Base-by-base conservation (phyloP, 2,888 invertebrate species). In the Ferrisia virgata region DNA sequence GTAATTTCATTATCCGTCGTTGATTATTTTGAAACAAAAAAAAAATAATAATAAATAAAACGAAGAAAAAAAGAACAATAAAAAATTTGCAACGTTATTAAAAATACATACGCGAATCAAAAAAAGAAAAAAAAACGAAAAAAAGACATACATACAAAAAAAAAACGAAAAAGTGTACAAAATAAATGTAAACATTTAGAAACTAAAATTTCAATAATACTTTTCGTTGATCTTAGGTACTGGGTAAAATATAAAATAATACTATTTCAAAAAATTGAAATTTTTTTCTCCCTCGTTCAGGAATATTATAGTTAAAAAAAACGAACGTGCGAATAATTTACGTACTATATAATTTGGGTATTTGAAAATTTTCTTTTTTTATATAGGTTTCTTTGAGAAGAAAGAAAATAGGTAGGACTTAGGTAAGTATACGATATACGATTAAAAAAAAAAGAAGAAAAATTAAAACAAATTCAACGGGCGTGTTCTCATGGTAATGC, bases 401-500 rank as follows among this genome's bases (percentile, higher is more conserved):
- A n/a, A 6, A 43, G 0, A 47, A 47, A 9, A 72, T 72, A 72
- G 72, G 72, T 33, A 72, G 64, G 64, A 13, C 22, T n/a, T 36
- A 36, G 36, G 36, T 36, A 36, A 9, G 64, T 6, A 69, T 28
- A 31, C 39, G 9, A 28, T 79, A 11, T 15, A 76, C 11, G 6
- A 31, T 36, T 4, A 72, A 76, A 76, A 33, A 33, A 33, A 1
- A 58, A 22, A 58, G 4, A 58, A 22, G 3, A 22, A 72, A 33
- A 72, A 72, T 0, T 72, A 72, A 33, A 33, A 64, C 58, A 64
- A 64, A 64, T 64, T 64, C 58, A 64, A 64, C 72, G 33, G 72
- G 25, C 33, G 72, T 72, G 72, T 72, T 72, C 72, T 31, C 72
- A 33, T 72, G 85, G 78, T 81, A 72, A 40, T 31, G 84, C 53